phyloP scores from a whole-genome alignment of 2,113 vertebrate species.

The Lepus americanus region DNA sequence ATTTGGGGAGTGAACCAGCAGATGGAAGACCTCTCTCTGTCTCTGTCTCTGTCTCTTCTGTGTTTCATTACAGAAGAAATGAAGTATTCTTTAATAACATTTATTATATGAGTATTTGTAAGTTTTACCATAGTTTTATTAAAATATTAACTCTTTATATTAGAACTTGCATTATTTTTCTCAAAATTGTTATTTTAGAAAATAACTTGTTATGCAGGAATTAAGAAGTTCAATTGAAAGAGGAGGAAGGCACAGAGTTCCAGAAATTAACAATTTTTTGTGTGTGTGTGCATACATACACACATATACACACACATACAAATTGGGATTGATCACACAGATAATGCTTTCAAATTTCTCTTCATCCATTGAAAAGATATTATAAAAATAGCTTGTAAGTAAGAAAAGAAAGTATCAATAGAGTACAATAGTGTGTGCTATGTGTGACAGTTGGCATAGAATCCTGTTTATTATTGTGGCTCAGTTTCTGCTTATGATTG shows the following conservation, averaged over 20 bases:
- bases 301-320: neutral
- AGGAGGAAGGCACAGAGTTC: neutral
- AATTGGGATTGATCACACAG: neutral
- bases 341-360: neutral
- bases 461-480: neutral
- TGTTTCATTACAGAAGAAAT: too few species aligned
- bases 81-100: neutral
- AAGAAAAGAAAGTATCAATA: too few species aligned
- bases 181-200: slow-evolving; percentile 19
- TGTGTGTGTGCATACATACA: neutral
- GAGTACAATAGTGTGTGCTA: neutral
- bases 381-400: neutral
- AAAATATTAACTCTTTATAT: neutral
- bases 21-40: too few species aligned
- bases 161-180: neutral
- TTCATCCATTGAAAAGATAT: neutral
- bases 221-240: neutral
- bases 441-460: too few species aligned
- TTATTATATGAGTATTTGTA: neutral
- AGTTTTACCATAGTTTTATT: neutral
- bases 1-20: too few species aligned
- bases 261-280: neutral
- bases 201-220: neutral
- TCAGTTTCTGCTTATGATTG: neutral
- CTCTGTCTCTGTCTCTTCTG: too few species aligned